Conservation (phyloP, 1,140 invertebrate species). For the Drosophila insularis region DNA sequence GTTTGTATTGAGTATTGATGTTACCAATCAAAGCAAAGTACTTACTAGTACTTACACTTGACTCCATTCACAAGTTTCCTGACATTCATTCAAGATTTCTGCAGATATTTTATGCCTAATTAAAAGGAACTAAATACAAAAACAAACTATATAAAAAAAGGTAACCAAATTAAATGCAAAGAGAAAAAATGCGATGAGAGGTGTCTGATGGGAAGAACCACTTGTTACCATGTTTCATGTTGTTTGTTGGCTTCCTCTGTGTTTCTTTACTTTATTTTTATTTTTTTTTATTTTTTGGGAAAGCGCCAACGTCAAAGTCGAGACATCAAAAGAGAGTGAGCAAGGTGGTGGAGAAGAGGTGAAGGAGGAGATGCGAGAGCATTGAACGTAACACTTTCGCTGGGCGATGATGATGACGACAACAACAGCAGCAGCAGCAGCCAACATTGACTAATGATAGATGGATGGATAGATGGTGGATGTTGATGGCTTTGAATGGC, state of each 20-base stretch:
- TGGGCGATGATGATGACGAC: constrained; percentile 27
- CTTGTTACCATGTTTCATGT: constrained; percentile 63
- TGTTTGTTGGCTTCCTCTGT: constrained; percentile 14
- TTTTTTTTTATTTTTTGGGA: constrained; percentile 57
- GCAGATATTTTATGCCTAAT: constrained; percentile 66
- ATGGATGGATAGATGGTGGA: constrained; percentile 41
- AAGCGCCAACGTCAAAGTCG: constrained; percentile 65
- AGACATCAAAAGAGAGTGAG: constrained; percentile 15
- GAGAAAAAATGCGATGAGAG: neutral
- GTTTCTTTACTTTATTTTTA: constrained; percentile 1
- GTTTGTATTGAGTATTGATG: neutral
- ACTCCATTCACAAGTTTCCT: neutral
- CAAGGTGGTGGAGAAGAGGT: neutral
- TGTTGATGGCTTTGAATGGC: constrained; percentile 71
- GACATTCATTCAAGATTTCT: constrained; percentile 41
- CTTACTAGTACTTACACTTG: neutral
- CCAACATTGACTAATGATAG: constrained; percentile 74
- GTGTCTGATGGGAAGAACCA: constrained; percentile 51
- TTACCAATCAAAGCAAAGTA: neutral
- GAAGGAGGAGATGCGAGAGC: constrained; percentile 40
- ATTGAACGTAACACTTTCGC: constrained; percentile 80
- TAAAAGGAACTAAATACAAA: constrained; percentile 43
- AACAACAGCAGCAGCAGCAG: constrained; percentile 22
- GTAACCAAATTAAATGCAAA: neutral
- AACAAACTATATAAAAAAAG: constrained; percentile 13